Percentiles rank a stretch among this genome's conserved stretches.
These are phyloP conservation scores for Natrix natrix DNA, from an alignment of 2,797 vertebrate species.

Conservation along the genomic window DNA sequence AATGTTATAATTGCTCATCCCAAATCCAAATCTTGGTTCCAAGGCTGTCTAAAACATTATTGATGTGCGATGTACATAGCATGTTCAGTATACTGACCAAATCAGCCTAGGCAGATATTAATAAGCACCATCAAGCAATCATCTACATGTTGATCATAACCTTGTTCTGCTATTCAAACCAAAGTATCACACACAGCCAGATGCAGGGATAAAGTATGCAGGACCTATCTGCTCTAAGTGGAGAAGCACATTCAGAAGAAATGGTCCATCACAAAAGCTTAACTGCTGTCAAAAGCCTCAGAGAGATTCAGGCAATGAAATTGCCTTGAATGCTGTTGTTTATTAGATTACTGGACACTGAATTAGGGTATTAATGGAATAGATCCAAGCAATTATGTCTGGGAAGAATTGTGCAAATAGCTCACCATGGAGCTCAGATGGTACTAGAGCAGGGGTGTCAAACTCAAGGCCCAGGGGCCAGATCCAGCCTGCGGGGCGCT, in stretches of 20 bases:
- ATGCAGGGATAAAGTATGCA: background rate
- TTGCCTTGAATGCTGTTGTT: background rate
- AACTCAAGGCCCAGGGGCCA: too few relatives aligned
- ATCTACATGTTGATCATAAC: background rate
- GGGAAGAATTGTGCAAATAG: background rate
- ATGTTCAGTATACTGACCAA: background rate
- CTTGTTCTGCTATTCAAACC: background rate
- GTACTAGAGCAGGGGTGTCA: background rate
- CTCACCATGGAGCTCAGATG: background rate
- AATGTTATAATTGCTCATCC: background rate
- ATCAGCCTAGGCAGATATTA: background rate
- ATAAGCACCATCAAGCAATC: background rate
- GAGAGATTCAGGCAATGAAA: background rate
- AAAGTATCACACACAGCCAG: background rate
- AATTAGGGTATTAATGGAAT: background rate
- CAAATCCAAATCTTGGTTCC: background rate
- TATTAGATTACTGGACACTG: background rate
- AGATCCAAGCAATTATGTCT: background rate
- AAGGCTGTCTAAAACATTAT: background rate
- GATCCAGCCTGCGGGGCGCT: too few relatives aligned
- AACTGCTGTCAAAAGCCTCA: background rate
- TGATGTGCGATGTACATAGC: background rate
- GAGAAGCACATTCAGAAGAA: background rate
- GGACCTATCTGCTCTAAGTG: background rate
- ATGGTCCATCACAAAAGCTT: background rate